Conservation (phyloP, 2,888 invertebrate genomes). For the Clitarchus hookeri region DNA sequence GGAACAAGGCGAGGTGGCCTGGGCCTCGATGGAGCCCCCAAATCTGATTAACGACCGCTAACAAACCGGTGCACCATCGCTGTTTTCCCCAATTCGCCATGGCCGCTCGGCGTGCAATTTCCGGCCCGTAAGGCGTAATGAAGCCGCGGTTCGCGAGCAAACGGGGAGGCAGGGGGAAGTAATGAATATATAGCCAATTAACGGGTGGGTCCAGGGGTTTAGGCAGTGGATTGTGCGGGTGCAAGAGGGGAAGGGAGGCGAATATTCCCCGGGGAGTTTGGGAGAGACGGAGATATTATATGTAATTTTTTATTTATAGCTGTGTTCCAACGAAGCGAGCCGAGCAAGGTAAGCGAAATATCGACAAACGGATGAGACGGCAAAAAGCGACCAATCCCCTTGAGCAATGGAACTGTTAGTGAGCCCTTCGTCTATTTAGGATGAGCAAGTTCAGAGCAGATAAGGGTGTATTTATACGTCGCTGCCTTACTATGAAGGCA, state of each 20-base stretch:
- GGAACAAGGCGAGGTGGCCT: too few relatives aligned
- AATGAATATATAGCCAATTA: constrained; percentile 14
- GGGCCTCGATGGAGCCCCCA: not conserved
- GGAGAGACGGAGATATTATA: not conserved
- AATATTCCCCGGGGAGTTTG: too few relatives aligned
- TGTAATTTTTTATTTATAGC: not conserved
- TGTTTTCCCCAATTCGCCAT: not conserved
- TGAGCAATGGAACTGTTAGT: too few relatives aligned
- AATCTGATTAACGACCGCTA: not conserved
- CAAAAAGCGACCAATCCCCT: too few relatives aligned
- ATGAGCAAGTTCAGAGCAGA: too few relatives aligned
- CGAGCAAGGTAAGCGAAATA: not conserved
- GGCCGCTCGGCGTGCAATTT: constrained; percentile 2
- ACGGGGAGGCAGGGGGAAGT: not conserved
- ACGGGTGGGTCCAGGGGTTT: not conserved
- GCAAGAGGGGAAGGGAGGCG: not conserved
- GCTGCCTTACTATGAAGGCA: too few relatives aligned
- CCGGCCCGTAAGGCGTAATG: constrained; percentile 4
- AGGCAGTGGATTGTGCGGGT: not conserved
- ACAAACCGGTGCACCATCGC: not conserved
- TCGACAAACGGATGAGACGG: too few relatives aligned
- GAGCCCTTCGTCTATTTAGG: too few relatives aligned
- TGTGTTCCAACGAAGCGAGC: not conserved
- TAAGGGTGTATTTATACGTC: too few relatives aligned
- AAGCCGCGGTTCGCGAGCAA: not conserved